Conservation (phyloP, 1,140 invertebrate species). For the Drosophila orena region DNA sequence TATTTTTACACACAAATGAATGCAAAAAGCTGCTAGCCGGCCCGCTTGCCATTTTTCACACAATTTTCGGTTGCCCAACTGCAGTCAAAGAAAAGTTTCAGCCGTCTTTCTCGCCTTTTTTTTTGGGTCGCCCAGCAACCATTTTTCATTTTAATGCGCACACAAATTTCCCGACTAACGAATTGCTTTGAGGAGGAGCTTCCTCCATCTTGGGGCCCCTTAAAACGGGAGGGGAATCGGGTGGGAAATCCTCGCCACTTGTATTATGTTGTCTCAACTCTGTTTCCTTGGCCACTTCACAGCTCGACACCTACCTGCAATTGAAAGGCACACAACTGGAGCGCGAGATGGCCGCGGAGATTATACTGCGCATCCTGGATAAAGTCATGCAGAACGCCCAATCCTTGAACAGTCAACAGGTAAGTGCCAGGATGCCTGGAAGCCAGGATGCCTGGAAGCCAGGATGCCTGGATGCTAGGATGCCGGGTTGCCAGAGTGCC, state of each 20-base stretch:
- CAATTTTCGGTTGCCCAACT: conserved; percentile 67
- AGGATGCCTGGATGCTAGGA: too few species aligned
- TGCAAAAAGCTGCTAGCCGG: conserved; percentile 43
- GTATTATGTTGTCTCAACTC: conserved; percentile 36
- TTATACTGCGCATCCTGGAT: conserved; percentile 83
- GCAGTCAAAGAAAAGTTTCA: conserved; percentile 64
- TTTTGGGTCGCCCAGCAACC: conserved; percentile 59
- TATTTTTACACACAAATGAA: conserved; percentile 79
- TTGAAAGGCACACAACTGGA: conserved; percentile 84
- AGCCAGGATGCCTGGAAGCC: neutral
- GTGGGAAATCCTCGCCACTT: conserved; percentile 2
- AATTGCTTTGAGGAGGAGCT: conserved; percentile 38
- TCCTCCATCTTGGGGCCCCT: neutral
- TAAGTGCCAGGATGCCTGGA: conserved; percentile 33
- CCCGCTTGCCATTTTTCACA: conserved; percentile 75
- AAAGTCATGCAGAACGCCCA: conserved; percentile 84
- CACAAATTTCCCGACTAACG: conserved; percentile 80
- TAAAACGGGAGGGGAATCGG: too few species aligned
- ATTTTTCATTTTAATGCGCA: conserved; percentile 84
- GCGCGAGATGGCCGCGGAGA: conserved; percentile 84
- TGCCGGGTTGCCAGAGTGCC: too few species aligned
- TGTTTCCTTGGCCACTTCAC: conserved; percentile 65
- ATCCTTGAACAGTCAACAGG: conserved; percentile 85
- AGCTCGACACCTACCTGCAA: conserved; percentile 84
- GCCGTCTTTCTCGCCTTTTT: conserved; percentile 15